Base-by-base conservation (phyloP, 1,140 invertebrate species). In the Coboldia fuscipes region DNA sequence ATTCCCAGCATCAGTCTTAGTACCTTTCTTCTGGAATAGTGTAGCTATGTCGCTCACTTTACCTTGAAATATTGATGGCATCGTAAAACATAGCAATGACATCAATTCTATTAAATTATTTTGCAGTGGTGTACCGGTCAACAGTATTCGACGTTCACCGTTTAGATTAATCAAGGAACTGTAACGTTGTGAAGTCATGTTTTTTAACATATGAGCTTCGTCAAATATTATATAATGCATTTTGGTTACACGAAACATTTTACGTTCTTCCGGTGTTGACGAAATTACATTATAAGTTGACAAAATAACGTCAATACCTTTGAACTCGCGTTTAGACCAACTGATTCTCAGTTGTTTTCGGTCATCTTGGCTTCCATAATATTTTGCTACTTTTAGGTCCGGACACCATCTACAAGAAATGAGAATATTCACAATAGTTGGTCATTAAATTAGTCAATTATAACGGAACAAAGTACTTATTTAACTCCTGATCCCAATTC, bases 191-290 rank as follows among this genome's bases (percentile, higher is more conserved):
- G 88, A 88, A 23, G 75, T 73, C 85, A 96, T 96, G 54, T 96
- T 97, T 55, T 97, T 96, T 6, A 97, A 58, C 85, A 96, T 92
- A 46, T 97, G 92, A 1, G 88, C 92, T 55, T 97, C 92, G 56
- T 97, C 92, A 54, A 94, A 94, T 18, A 97, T 66, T 0, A 92
- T 81, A 50, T 94, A 96, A 46, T 92, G 72, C 47, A 96, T 75
- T 13, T 70, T 66, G 32, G 88, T 72, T 21, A 86, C 75, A 33
- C 85, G 75, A 54, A 96, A 94, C 56, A 97, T 72, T 46, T 76
- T 78, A 26, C 80, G 66, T 51, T 97, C 92, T 45, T 94, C 90
- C 0, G 78, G 68, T 41, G 71, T 79, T 40, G 78, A 84, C 10
- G 64, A 66, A 5, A 86, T 68, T 51, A 83, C 72, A 45, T 72